Conservation (phyloP, 2,888 invertebrate species). For the Chrysodeixis includens region DNA sequence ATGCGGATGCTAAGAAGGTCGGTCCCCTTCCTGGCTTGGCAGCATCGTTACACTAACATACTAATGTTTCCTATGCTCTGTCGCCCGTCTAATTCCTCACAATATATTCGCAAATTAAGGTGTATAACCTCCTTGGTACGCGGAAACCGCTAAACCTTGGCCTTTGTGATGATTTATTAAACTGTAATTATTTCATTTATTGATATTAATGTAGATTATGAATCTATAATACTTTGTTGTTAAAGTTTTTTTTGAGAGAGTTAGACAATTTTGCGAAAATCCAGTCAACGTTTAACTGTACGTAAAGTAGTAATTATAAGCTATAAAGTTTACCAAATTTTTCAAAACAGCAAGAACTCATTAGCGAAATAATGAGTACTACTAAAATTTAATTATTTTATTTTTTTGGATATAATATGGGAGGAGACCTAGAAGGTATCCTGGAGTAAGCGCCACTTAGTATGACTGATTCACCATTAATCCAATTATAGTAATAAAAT, state of each 20-base stretch:
- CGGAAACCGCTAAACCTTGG: constrained; percentile 20
- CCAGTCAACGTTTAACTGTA: background rate
- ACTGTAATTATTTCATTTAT: background rate
- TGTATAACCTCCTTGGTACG: constrained; percentile 19
- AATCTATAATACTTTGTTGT: background rate
- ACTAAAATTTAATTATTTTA: no score
- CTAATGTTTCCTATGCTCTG: constrained; percentile 57
- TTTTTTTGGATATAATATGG: no score
- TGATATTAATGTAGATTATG: background rate
- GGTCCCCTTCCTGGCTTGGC: constrained; percentile 69
- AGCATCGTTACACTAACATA: constrained; percentile 43
- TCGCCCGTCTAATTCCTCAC: constrained; percentile 44
- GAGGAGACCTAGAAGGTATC: no score
- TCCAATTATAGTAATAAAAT: no score
- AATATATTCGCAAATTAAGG: constrained; percentile 27
- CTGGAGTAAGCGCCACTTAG: no score
- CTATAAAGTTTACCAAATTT: background rate
- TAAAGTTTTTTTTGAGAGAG: no score
- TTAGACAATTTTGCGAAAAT: constrained; percentile 10
- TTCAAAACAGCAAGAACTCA: background rate
- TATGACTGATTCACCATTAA: no score
- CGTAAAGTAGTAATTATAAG: background rate
- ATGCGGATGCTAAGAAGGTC: constrained; percentile 73
- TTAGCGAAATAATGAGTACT: no score
- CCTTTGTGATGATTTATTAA: constrained; percentile 15